phyloP scores from a whole-genome alignment of 2,113 vertebrate genomes.

The Psettodes erumei region DNA sequence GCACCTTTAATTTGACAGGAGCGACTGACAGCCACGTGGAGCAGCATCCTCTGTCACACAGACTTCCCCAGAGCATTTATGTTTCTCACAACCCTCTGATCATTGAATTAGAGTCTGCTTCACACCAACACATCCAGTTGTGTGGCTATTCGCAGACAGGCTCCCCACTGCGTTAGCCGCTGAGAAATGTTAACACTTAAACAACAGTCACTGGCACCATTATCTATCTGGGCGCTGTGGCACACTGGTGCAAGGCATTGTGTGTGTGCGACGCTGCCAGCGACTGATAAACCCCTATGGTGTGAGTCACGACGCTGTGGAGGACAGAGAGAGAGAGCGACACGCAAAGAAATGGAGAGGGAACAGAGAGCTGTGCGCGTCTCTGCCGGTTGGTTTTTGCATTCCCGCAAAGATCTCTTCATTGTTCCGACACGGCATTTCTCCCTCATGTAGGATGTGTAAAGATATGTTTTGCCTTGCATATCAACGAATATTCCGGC shows the following conservation, averaged over 20 bases:
- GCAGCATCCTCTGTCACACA: slow-evolving; percentile 12
- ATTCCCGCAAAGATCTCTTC: slow-evolving; percentile 29
- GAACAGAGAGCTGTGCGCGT: slow-evolving; percentile 39
- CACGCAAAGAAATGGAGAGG: slow-evolving; percentile 6
- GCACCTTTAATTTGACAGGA: slow-evolving; percentile 26
- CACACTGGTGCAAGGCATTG: slow-evolving; percentile 60
- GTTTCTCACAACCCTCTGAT: slow-evolving; percentile 57
- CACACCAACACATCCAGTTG: slow-evolving; percentile 65
- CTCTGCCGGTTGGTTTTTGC: slow-evolving; percentile 45
- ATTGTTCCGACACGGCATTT: slow-evolving; percentile 45
- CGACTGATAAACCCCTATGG: slow-evolving; percentile 77
- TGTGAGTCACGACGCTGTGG: slow-evolving; percentile 70
- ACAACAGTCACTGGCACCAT: slow-evolving; percentile 73
- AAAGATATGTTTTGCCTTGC: slow-evolving; percentile 36
- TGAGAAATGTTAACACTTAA: slow-evolving; percentile 72
- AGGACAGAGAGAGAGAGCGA: slow-evolving; percentile 48
- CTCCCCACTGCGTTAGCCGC: slow-evolving; percentile 64
- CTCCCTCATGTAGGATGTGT: slow-evolving; percentile 45
- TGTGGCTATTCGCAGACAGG: slow-evolving; percentile 64
- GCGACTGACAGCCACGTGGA: slow-evolving; percentile 24
- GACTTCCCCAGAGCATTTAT: slow-evolving; percentile 44
- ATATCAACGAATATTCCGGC: slow-evolving; percentile 49
- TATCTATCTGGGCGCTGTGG: slow-evolving; percentile 66
- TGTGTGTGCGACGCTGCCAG: slow-evolving; percentile 69
- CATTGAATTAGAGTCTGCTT: slow-evolving; percentile 54